Conservation (phyloP, 2,113 vertebrate genomes). For the Pimephales promelas region DNA sequence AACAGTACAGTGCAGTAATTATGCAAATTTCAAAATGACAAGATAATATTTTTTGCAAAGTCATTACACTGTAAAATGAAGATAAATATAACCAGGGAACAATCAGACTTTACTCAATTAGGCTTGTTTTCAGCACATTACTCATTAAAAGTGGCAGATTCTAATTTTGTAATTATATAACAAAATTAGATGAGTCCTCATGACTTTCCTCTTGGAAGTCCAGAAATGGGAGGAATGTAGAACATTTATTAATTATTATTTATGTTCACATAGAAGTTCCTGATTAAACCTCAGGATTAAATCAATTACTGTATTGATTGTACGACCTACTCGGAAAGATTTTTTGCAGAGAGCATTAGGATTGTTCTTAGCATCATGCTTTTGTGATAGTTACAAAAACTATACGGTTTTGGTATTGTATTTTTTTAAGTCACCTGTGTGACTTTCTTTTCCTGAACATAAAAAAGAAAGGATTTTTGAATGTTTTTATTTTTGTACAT, state of each 20-base stretch:
- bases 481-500: no score
- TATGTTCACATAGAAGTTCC: neutral
- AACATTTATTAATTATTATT: neutral
- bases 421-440: no score
- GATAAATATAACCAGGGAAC: constrained; percentile 12
- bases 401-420: neutral
- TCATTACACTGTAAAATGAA: constrained; percentile 27
- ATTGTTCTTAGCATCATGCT: neutral
- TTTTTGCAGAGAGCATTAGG: neutral
- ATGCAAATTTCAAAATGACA: constrained; percentile 26
- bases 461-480: neutral
- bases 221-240: neutral
- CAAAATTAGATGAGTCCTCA: neutral
- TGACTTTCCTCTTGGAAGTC: neutral
- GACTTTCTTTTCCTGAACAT: no score
- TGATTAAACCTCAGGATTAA: constrained; percentile 5
- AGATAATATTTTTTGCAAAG: constrained; percentile 6
- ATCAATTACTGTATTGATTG: neutral
- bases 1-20: constrained; percentile 22
- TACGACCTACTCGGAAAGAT: neutral
- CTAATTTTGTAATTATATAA: constrained; percentile 8
- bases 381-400: neutral
- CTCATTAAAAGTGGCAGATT: constrained; percentile 14
- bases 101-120: constrained; percentile 28
- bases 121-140: constrained; percentile 17